Evolutionary conservation across 2,888 invertebrate genomes (phyloP).

Genomic region (Teleiodes luculella): DNA sequence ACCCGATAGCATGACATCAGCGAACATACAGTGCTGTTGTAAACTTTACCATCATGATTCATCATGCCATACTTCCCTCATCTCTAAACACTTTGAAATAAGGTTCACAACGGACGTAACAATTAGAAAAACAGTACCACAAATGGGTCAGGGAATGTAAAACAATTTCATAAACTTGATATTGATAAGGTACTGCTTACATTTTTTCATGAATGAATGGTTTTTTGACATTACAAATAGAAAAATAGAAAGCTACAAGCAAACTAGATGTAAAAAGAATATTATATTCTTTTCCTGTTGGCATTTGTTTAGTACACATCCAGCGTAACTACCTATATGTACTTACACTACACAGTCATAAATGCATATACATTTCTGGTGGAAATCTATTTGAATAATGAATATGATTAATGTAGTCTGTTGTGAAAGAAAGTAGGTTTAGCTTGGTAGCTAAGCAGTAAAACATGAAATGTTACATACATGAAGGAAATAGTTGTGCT

Average conservation of each 20-base stretch:
- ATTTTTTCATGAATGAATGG: no score
- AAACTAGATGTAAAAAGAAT: neutral
- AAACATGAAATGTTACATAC: neutral
- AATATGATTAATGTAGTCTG: neutral
- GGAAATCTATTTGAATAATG: neutral
- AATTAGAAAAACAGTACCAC: constrained; percentile 16
- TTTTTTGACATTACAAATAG: no score
- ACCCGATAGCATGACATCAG: constrained; percentile 66
- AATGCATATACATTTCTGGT: constrained; percentile 5
- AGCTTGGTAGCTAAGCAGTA: neutral
- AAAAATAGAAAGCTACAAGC: neutral
- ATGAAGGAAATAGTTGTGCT: no score
- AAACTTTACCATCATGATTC: constrained; percentile 63
- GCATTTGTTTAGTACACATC: neutral
- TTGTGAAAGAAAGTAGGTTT: neutral
- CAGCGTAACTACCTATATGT: neutral
- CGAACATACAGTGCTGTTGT: constrained; percentile 52
- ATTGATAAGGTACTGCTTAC: neutral
- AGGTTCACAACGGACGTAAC: constrained; percentile 29
- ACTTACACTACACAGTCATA: constrained; percentile 3
- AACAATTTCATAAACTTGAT: constrained; percentile 18
- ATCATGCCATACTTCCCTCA: constrained; percentile 32
- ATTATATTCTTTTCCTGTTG: neutral
- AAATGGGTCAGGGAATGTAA: constrained; percentile 28
- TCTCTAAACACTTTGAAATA: constrained; percentile 28